A percentile compares a stretch with the other conserved stretches of the same genome.
Evolutionary conservation across 2,113 vertebrate genomes (phyloP).

Genomic region (Mobula hypostoma): DNA sequence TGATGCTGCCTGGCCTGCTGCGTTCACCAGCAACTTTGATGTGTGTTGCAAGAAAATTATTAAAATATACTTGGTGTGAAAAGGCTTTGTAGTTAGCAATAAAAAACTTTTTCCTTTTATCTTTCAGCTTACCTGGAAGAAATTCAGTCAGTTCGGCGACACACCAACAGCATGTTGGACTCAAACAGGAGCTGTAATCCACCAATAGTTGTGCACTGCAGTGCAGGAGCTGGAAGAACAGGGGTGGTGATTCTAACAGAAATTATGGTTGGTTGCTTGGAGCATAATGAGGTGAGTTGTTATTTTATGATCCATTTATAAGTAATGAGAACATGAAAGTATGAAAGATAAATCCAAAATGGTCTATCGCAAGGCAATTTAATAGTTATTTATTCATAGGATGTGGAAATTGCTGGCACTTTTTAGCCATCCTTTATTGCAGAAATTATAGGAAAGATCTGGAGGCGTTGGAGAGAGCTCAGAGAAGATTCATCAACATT

Average conservation of each 20-base stretch:
- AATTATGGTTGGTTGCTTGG: slow-evolving; percentile 88
- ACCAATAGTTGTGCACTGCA: slow-evolving; percentile 85
- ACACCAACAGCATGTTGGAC: slow-evolving; percentile 86
- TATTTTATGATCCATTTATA: neutral
- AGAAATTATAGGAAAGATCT: no score
- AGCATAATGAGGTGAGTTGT: slow-evolving; percentile 77
- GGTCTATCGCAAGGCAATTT: no score
- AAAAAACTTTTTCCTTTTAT: neutral
- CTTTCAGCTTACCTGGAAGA: slow-evolving; percentile 82
- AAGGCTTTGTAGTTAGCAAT: no score
- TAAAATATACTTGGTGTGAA: neutral
- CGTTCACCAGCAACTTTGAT: no score
- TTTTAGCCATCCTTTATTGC: no score
- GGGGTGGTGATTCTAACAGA: slow-evolving; percentile 86
- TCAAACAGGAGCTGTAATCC: slow-evolving; percentile 71
- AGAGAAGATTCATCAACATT: no score
- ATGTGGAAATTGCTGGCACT: no score
- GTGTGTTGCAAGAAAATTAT: no score
- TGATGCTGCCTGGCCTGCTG: no score
- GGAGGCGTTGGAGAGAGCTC: no score
- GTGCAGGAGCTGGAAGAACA: slow-evolving; percentile 79
- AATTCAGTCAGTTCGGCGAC: slow-evolving; percentile 85
- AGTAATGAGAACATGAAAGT: neutral
- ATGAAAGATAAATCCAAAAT: neutral
- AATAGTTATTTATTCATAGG: no score